Evolutionary conservation across 2,113 vertebrate species (phyloP).

Genomic region (Barbus barbus): DNA sequence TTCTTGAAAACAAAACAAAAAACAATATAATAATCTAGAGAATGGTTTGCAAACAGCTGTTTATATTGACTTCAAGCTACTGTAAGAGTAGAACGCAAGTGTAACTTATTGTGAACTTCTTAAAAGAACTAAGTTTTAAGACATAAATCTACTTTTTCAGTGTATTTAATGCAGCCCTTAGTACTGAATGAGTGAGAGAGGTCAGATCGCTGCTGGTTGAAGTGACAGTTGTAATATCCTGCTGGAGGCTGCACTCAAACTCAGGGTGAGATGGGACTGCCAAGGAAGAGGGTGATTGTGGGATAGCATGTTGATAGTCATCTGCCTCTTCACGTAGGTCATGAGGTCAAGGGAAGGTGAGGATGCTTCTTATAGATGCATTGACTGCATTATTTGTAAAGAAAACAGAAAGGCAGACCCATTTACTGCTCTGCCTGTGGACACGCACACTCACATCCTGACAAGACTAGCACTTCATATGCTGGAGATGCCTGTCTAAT

Average conservation of each 20-base stretch:
- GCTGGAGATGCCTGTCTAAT: constrained; percentile 15
- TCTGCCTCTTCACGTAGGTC: constrained; percentile 42
- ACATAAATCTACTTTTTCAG: neutral
- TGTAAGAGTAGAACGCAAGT: too few relatives aligned
- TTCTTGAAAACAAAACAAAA: too few relatives aligned
- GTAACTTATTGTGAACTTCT: too few relatives aligned
- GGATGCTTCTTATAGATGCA: neutral
- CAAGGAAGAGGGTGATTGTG: constrained; percentile 1
- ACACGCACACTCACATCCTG: constrained; percentile 13
- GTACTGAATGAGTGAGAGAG: neutral
- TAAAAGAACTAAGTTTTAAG: neutral
- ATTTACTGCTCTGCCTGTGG: neutral
- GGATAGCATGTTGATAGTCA: constrained; percentile 48
- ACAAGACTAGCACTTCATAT: constrained; percentile 28
- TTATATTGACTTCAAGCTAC: too few relatives aligned
- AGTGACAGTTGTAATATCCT: constrained; percentile 48
- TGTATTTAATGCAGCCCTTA: neutral
- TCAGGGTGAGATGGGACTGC: constrained; percentile 3
- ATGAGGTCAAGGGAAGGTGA: constrained; percentile 3
- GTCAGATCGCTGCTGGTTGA: constrained; percentile 31
- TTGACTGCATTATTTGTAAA: constrained; percentile 52
- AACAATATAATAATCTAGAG: too few relatives aligned
- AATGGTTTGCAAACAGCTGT: too few relatives aligned
- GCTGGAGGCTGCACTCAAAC: constrained; percentile 27
- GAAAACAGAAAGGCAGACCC: constrained; percentile 33